A percentile compares a stretch with the other conserved stretches of the same genome.
Evolutionary conservation across 2,113 vertebrate genomes (phyloP).

Genomic region (Sylvicapra grimmia): DNA sequence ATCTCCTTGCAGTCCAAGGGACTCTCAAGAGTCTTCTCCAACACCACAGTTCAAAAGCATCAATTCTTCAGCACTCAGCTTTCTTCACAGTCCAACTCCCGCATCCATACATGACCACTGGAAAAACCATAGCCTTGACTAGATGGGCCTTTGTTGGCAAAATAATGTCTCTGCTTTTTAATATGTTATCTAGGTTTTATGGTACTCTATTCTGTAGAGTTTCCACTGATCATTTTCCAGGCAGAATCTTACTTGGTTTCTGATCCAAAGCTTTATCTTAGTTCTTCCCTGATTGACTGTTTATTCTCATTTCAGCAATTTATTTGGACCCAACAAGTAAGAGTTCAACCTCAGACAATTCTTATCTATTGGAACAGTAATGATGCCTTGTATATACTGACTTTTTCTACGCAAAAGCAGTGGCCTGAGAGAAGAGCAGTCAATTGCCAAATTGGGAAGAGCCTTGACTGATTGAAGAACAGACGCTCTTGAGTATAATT

Average conservation of each 20-base stretch:
- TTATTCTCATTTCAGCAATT: neutral
- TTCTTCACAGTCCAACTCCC: too few relatives aligned
- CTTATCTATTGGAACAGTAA: neutral
- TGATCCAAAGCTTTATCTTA: neutral
- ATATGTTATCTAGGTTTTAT: neutral
- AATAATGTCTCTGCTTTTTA: too few relatives aligned
- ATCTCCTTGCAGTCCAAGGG: too few relatives aligned
- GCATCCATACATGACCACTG: too few relatives aligned
- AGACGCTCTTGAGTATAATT: conserved; percentile 43
- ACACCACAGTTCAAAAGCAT: too few relatives aligned
- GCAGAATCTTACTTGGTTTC: neutral
- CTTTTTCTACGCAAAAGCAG: neutral
- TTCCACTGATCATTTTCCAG: neutral
- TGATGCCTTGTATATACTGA: neutral
- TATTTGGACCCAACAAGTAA: neutral
- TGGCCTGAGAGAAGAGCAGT: neutral
- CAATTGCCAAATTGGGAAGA: neutral
- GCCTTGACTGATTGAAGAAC: neutral
- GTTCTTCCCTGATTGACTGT: neutral
- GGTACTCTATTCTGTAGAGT: neutral
- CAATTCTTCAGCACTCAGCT: too few relatives aligned
- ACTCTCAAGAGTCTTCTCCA: too few relatives aligned
- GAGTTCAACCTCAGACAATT: neutral
- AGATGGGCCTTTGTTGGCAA: too few relatives aligned
- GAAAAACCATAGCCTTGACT: too few relatives aligned